phyloP scores from a whole-genome alignment of 1,140 invertebrate species.

The Zaprionus kolodkinae region DNA sequence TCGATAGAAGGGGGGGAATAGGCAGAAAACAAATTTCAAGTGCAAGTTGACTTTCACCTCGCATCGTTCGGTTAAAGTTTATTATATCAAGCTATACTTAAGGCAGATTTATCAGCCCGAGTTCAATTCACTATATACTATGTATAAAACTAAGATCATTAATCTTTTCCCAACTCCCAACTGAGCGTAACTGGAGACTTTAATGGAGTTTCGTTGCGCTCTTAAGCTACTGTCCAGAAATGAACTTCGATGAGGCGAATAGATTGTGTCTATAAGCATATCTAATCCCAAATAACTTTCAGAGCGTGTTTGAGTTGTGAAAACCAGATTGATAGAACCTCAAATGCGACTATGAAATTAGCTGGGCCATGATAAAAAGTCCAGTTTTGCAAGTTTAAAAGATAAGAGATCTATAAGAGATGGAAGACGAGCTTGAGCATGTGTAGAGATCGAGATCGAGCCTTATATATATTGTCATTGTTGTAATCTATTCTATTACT shows the following conservation, averaged over 20 bases:
- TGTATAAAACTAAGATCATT: background rate
- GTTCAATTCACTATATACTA: background rate
- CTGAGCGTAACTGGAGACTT: background rate
- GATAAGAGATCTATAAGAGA: slow-evolving; percentile 21
- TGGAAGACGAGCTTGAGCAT: slow-evolving; percentile 5
- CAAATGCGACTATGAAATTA: background rate
- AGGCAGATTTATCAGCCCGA: background rate
- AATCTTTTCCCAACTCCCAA: background rate
- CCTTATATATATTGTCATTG: slow-evolving; percentile 6
- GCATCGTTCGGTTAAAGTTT: background rate
- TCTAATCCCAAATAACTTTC: background rate
- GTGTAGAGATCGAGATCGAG: background rate
- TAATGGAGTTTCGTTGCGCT: background rate
- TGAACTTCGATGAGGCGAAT: background rate
- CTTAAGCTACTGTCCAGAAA: background rate
- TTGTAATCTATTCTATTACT: slow-evolving; percentile 26
- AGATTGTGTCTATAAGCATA: background rate
- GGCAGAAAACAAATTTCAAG: background rate
- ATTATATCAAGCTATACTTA: background rate
- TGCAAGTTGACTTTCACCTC: slow-evolving; percentile 8
- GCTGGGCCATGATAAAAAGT: slow-evolving; percentile 25
- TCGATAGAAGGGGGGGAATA: background rate
- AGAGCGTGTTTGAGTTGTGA: background rate
- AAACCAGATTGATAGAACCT: slow-evolving; percentile 12
- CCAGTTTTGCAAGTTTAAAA: slow-evolving; percentile 10